A percentile compares a stretch with the other conserved stretches of the same genome.
Evolutionary conservation across 2,888 invertebrate genomes (phyloP).

Genomic region (Microctonus aethiopoides): DNA sequence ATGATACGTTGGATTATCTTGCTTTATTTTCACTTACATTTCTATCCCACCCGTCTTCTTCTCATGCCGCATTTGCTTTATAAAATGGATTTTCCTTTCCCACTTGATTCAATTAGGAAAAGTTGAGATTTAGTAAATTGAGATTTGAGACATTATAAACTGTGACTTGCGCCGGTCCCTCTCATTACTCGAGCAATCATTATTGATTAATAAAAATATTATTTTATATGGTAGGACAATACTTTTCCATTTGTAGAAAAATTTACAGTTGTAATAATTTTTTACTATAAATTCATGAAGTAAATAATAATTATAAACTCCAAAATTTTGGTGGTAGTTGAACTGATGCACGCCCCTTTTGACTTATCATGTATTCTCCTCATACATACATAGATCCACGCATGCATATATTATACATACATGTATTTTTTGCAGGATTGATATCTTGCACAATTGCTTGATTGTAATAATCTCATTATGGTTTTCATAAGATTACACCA

Average conservation of each 20-base stretch:
- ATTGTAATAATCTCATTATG: no score
- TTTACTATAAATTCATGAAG: background rate
- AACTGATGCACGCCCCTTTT: no score
- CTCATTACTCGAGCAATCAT: background rate
- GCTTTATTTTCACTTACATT: constrained; percentile 30
- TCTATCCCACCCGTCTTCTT: background rate
- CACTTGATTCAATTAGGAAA: constrained; percentile 22
- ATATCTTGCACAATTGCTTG: no score
- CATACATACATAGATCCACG: background rate
- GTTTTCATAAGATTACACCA: background rate
- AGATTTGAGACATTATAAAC: constrained; percentile 9
- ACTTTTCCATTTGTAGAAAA: background rate
- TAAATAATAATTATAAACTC: background rate
- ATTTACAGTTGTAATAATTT: no score
- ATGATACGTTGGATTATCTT: constrained; percentile 30
- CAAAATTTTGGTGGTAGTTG: background rate
- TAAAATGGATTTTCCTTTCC: constrained; percentile 1
- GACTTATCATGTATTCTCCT: no score
- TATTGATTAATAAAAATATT: background rate
- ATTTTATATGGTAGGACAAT: background rate
- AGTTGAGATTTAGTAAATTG: constrained; percentile 15
- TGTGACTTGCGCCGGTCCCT: background rate
- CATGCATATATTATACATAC: no score
- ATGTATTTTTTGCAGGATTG: no score
- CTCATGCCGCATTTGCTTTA: background rate